A percentile compares a stretch with the other conserved stretches of the same genome.
Evolutionary conservation across 2,888 invertebrate genomes (phyloP).

Genomic region (Nomada goodeniana): DNA sequence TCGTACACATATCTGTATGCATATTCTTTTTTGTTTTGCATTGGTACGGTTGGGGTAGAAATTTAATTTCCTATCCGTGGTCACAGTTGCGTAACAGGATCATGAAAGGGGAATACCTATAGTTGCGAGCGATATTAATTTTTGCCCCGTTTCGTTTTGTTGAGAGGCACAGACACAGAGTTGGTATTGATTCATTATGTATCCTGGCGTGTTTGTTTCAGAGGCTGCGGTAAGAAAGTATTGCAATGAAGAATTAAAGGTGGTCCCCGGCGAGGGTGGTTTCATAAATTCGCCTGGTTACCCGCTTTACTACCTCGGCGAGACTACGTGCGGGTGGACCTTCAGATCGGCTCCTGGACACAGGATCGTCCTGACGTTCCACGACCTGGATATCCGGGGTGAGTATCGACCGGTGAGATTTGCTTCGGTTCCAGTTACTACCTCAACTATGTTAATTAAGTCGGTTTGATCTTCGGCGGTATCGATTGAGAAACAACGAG

Average conservation of each 20-base stretch:
- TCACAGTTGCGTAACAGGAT: not conserved
- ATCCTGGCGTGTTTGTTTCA: constrained; percentile 74
- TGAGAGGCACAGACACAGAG: too few relatives aligned
- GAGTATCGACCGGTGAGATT: constrained; percentile 77
- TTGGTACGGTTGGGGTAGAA: constrained; percentile 5
- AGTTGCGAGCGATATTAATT: not conserved
- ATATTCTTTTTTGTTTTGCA: not conserved
- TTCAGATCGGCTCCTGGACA: constrained; percentile 88
- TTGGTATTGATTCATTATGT: not conserved
- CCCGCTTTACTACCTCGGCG: constrained; percentile 90
- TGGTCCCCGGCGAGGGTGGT: constrained; percentile 80
- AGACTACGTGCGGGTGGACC: constrained; percentile 88
- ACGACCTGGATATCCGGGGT: constrained; percentile 91
- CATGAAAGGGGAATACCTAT: constrained; percentile 1
- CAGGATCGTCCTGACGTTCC: constrained; percentile 87
- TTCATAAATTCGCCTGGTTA: constrained; percentile 88
- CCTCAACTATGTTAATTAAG: constrained; percentile 14
- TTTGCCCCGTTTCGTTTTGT: too few relatives aligned
- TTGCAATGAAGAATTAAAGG: constrained; percentile 85
- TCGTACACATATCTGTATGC: not conserved
- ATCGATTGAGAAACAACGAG: constrained; percentile 35
- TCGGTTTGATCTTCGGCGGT: constrained; percentile 6
- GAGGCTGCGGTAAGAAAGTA: constrained; percentile 84
- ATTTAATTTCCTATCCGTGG: constrained; percentile 24
- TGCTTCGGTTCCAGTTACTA: not conserved